Conservation (phyloP, 2,888 invertebrate genomes). For the Pristionchus mayeri region DNA sequence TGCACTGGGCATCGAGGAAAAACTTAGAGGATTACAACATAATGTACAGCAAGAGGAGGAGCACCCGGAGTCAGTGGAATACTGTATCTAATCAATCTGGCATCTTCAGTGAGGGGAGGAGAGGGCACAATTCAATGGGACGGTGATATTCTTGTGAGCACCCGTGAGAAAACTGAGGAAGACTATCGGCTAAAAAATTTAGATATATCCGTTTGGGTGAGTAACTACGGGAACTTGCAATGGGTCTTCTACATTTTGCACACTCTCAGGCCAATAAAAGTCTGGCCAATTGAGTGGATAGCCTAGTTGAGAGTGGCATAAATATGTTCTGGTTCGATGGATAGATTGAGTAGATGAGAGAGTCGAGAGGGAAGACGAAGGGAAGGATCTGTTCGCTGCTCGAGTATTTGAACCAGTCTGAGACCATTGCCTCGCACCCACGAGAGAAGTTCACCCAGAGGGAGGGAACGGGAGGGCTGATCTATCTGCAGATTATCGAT, state of each 20-base stretch:
- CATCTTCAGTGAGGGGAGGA: slow-evolving; percentile 4
- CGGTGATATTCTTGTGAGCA: slow-evolving; percentile 1
- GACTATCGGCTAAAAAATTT: not conserved
- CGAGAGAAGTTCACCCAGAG: slow-evolving; percentile 69
- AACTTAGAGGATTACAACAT: not conserved
- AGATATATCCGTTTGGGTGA: slow-evolving; percentile 5
- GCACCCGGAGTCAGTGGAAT: slow-evolving; percentile 35
- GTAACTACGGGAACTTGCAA: not conserved
- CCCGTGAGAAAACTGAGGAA: not conserved
- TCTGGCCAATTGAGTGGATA: too few relatives aligned
- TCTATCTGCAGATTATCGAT: slow-evolving; percentile 32
- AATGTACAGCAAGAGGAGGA: slow-evolving; percentile 30
- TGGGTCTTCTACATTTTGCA: not conserved
- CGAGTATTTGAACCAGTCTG: slow-evolving; percentile 59
- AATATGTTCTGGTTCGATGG: slow-evolving; percentile 70
- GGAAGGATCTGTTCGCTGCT: slow-evolving; percentile 46
- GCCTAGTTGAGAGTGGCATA: slow-evolving; percentile 67
- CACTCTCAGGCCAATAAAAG: too few relatives aligned
- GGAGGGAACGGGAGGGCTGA: slow-evolving; percentile 49
- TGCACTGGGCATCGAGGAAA: slow-evolving; percentile 3
- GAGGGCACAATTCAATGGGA: not conserved
- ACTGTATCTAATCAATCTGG: slow-evolving; percentile 36
- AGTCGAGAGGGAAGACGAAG: slow-evolving; percentile 59
- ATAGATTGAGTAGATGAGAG: slow-evolving; percentile 59
- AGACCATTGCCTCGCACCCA: slow-evolving; percentile 74